phyloP scores from a whole-genome alignment of 2,113 vertebrate species.

The Plestiodon gilberti region DNA sequence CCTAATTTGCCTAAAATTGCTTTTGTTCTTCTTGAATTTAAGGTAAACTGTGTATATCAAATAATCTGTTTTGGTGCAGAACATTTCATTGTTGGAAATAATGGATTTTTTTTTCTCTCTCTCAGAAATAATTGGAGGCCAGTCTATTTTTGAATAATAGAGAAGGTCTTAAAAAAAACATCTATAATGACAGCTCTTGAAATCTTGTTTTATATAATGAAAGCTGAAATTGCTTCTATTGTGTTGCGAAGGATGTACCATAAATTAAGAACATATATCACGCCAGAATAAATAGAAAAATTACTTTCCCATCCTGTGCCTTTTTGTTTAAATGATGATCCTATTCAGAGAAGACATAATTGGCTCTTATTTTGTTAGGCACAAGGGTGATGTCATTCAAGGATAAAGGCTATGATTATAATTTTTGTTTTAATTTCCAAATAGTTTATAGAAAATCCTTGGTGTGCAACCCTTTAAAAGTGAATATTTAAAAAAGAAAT shows the following conservation, averaged over 20 bases:
- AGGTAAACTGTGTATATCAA: constrained; percentile 37
- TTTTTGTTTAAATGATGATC: constrained; percentile 45
- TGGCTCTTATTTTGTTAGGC: constrained; percentile 7
- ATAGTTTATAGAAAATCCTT: constrained; percentile 15
- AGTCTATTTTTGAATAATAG: constrained; percentile 33
- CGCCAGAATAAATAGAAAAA: constrained; percentile 35
- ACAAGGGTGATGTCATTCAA: constrained; percentile 8
- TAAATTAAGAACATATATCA: constrained; percentile 40
- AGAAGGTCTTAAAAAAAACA: background rate
- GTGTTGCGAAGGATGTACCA: background rate
- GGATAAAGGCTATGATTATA: background rate
- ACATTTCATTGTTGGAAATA: constrained; percentile 41
- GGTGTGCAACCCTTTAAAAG: constrained; percentile 21
- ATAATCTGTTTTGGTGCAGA: constrained; percentile 30
- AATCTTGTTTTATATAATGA: constrained; percentile 22
- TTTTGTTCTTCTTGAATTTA: constrained; percentile 32
- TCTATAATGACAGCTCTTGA: constrained; percentile 34
- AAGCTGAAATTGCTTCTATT: constrained; percentile 44
- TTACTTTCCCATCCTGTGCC: constrained; percentile 15
- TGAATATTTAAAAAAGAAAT: background rate
- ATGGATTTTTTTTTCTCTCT: constrained; percentile 51
- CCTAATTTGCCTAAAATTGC: constrained; percentile 28
- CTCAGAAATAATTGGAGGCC: constrained; percentile 35
- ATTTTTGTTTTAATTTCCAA: background rate
- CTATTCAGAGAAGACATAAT: background rate